Percentiles rank a stretch among this genome's conserved stretches.
These are phyloP conservation scores for Neodiprion pinetum DNA, from an alignment of 1,140 invertebrate species.

Conservation along the genomic window DNA sequence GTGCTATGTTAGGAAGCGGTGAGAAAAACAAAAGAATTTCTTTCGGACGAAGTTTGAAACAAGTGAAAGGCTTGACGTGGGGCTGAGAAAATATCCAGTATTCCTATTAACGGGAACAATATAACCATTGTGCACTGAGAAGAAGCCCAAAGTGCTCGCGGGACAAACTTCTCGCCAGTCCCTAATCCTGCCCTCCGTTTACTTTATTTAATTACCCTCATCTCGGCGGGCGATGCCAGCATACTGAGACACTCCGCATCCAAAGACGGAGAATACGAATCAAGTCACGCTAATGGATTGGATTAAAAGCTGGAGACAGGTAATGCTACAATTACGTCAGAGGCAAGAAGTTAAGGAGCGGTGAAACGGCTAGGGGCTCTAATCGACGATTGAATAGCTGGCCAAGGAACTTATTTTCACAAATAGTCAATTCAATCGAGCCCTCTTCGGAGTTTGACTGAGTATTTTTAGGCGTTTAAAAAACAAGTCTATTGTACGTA, in stretches of 20 bases:
- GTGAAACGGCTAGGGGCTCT: neutral
- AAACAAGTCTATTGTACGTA: no score
- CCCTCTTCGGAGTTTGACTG: no score
- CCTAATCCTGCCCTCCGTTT: conserved; percentile 19
- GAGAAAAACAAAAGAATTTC: no score
- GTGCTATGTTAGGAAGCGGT: no score
- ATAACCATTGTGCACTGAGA: neutral
- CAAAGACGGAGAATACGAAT: conserved; percentile 11
- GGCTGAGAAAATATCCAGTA: no score
- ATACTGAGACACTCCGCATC: neutral
- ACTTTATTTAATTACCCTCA: conserved; percentile 30
- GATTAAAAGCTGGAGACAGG: conserved; percentile 32
- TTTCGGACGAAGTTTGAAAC: no score
- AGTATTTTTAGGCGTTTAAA: no score
- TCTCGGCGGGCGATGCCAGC: conserved; percentile 9
- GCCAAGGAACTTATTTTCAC: neutral
- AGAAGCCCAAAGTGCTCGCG: conserved; percentile 1
- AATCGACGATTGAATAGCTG: neutral
- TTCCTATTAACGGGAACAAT: neutral
- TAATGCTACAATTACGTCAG: conserved; percentile 31
- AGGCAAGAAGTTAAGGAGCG: neutral
- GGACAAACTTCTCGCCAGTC: neutral
- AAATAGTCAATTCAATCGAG: neutral
- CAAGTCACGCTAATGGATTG: conserved; percentile 29
- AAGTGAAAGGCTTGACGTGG: no score